Base-by-base conservation (phyloP, 1,140 invertebrate genomes). In the Agraylea sexmaculata region DNA sequence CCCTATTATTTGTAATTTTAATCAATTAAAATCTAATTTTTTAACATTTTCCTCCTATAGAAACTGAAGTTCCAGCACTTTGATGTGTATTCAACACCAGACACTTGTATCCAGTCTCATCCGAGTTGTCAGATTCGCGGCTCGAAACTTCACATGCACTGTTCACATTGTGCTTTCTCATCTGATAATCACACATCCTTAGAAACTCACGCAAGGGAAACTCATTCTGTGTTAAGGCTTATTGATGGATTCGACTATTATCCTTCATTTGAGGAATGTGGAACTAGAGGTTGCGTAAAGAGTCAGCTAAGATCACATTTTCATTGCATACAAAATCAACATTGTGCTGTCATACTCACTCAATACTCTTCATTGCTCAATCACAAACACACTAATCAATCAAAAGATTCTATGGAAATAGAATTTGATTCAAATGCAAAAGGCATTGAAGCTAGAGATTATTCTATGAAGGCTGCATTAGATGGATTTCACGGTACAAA, bases 11-110 rank as follows among this genome's bases (percentile, higher is more conserved):
- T 31, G 32, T 17, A 42, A 7, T 41, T 28, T 33, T 41, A 13
- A 8, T 32, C 5, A 30, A 19, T 10, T 13, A 33, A 17, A 10
- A 28, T 13, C 12, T 37, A n/a, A 17, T 42, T 16, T 46, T 10
- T 16, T n/a, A n/a, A n/a, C n/a, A 31, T 42, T 45, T 40, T 51
- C 23, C 51, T 42, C 40, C 55, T 55, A n/a, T 56, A 68, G 65
- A 58, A 61, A 15, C 62, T 66, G 12, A 60, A 62, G 50, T 68
- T 68, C 51, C 65, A 62, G 48, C 57, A 68, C 30, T 66, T 68
- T 22, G 64, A 65, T 51, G 62, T 66, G 1, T 68, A 59, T 43
- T 66, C 62, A 4, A 46, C 49, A 3, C 56, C 59, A 2, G 65
- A 68, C 34, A 35, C 55, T 2, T 68, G 65, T 43, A 41, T 40